Evolutionary conservation across 2,113 vertebrate genomes (phyloP).

Genomic region (Amazona guildingii): DNA sequence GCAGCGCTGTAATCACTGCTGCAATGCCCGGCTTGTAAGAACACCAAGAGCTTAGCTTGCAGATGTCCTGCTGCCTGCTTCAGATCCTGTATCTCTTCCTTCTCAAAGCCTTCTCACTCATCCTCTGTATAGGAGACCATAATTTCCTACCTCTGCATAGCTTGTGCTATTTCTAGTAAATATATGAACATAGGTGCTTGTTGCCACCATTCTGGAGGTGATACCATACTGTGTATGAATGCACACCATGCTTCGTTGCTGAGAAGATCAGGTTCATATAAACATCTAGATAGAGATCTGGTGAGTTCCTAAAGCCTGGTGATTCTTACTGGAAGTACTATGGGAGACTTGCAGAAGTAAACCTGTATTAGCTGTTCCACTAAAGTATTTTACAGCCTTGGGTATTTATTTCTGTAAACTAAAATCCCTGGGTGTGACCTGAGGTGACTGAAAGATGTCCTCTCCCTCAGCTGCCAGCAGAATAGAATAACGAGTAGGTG

Average conservation of each 20-base stretch:
- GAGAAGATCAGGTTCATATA: background rate
- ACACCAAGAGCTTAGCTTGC: background rate
- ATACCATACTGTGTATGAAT: background rate
- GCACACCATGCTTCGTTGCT: background rate
- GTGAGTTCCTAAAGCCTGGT: background rate
- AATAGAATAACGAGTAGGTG: background rate
- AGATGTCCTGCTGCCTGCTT: background rate
- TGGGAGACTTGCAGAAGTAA: background rate
- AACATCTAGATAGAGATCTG: background rate
- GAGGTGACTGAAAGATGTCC: background rate
- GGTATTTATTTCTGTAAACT: background rate
- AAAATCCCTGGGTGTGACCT: background rate
- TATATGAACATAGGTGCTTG: background rate
- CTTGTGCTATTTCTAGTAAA: background rate
- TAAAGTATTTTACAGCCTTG: background rate
- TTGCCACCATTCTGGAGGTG: background rate
- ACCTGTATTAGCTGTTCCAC: background rate
- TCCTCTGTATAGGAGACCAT: background rate
- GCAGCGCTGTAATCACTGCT: background rate
- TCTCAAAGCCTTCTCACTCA: background rate
- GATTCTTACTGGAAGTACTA: background rate
- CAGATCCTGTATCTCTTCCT: background rate
- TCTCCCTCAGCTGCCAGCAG: background rate
- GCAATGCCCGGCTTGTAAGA: background rate
- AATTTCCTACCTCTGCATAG: background rate